Evolutionary conservation across 2,797 vertebrate species (phyloP).

Genomic region (Gorsachius magnificus): DNA sequence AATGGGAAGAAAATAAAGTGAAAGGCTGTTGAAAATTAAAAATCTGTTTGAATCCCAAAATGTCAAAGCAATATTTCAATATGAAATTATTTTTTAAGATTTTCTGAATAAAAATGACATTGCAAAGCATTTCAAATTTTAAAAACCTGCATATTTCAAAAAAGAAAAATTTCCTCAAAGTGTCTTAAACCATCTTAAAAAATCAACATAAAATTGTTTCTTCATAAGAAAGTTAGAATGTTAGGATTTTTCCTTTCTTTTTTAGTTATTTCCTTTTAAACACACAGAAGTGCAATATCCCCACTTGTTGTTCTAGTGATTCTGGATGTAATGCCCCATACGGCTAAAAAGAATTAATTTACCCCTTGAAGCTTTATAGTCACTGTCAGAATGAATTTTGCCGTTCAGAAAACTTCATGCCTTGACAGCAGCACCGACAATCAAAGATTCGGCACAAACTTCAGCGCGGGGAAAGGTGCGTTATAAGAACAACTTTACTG

Average conservation of each 20-base stretch:
- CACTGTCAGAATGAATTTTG: background rate
- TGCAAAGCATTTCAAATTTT: background rate
- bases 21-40: background rate
- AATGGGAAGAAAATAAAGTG: background rate
- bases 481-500: slow-evolving; percentile 28
- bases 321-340: background rate
- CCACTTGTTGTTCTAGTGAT: background rate
- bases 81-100: background rate
- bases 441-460: slow-evolving; percentile 45
- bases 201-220: background rate
- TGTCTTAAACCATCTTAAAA: background rate
- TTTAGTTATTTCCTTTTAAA: background rate
- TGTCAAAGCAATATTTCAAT: background rate
- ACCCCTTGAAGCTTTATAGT: background rate
- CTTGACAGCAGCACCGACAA: background rate
- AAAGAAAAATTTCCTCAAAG: background rate
- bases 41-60: background rate
- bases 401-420: slow-evolving; percentile 15
- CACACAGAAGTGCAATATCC: background rate
- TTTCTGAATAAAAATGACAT: background rate
- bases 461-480: background rate
- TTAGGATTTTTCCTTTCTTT: background rate
- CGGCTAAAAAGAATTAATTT: background rate
- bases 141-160: background rate
- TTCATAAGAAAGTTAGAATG: background rate